Percentiles rank a stretch among this genome's conserved stretches.
Conservation (phyloP, 1,140 invertebrate genomes). For the Drosophila ananassae region DNA sequence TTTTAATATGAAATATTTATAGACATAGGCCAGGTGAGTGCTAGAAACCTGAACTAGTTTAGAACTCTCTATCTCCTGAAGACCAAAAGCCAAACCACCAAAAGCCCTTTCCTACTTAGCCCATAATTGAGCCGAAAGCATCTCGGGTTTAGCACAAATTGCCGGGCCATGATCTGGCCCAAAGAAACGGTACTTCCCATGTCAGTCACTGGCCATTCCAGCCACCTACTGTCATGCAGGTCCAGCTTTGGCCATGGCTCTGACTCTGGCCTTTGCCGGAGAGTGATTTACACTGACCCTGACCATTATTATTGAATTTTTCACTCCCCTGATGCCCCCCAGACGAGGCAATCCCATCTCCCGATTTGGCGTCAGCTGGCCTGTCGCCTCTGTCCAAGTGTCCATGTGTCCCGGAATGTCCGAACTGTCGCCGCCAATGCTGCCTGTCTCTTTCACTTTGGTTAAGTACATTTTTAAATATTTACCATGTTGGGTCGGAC, state of each 20-base stretch:
- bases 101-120: conserved; percentile 63
- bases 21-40: too few species aligned
- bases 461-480: conserved; percentile 82
- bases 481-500: conserved; percentile 71
- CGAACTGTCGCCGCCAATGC: conserved; percentile 71
- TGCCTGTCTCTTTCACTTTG: conserved; percentile 81
- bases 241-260: conserved; percentile 1
- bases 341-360: background rate
- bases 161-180: conserved; percentile 36
- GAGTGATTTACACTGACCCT: conserved; percentile 68
- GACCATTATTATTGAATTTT: conserved; percentile 76
- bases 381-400: conserved; percentile 64
- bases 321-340: conserved; percentile 4
- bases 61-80: background rate
- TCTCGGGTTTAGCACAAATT: conserved; percentile 55
- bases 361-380: conserved; percentile 63
- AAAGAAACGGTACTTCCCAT: conserved; percentile 66
- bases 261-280: conserved; percentile 3
- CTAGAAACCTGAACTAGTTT: conserved; percentile 25
- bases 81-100: conserved; percentile 18
- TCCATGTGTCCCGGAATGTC: background rate
- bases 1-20: background rate
- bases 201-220: conserved; percentile 76
- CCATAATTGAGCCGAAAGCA: conserved; percentile 72
- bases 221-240: conserved; percentile 15